Percentiles rank a stretch among this genome's conserved stretches.
Conservation (phyloP, 2,888 invertebrate genomes). For the Bursaphelenchus okinawaensis region DNA sequence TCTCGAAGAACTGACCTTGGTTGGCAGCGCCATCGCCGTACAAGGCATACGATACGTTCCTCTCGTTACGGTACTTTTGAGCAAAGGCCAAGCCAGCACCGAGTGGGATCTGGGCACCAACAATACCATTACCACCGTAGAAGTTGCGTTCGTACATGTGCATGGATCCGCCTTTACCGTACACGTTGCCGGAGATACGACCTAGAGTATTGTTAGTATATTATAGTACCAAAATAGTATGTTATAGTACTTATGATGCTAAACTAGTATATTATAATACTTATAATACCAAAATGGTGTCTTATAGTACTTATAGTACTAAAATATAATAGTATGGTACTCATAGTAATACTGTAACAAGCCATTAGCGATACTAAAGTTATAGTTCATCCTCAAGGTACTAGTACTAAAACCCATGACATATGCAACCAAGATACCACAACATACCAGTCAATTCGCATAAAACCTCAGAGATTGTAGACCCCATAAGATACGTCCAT, state of each 20-base stretch:
- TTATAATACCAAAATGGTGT: no score
- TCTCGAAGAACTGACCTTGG: slow-evolving; percentile 70
- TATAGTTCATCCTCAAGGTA: no score
- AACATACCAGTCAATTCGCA: slow-evolving; percentile 74
- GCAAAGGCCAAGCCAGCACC: slow-evolving; percentile 90
- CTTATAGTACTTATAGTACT: no score
- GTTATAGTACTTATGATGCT: no score
- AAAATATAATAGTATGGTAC: no score
- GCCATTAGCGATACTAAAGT: not conserved
- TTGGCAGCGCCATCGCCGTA: slow-evolving; percentile 73
- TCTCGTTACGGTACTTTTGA: slow-evolving; percentile 72
- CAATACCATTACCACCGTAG: slow-evolving; percentile 92
- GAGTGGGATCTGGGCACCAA: slow-evolving; percentile 93
- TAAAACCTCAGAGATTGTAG: slow-evolving; percentile 72
- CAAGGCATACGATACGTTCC: slow-evolving; percentile 78
- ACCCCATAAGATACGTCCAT: slow-evolving; percentile 90
- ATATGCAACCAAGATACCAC: not conserved
- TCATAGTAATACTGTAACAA: not conserved
- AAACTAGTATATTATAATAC: no score
- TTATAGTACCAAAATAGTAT: no score
- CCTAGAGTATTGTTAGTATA: slow-evolving; percentile 62
- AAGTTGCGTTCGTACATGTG: slow-evolving; percentile 82
- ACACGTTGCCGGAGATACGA: slow-evolving; percentile 75
- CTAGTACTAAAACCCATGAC: no score
- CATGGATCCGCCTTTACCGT: slow-evolving; percentile 99